Evolutionary conservation across 2,888 invertebrate species (phyloP), one percentile per base, ranked within the genome.

Genomic region (Acleris laterana): DNA sequence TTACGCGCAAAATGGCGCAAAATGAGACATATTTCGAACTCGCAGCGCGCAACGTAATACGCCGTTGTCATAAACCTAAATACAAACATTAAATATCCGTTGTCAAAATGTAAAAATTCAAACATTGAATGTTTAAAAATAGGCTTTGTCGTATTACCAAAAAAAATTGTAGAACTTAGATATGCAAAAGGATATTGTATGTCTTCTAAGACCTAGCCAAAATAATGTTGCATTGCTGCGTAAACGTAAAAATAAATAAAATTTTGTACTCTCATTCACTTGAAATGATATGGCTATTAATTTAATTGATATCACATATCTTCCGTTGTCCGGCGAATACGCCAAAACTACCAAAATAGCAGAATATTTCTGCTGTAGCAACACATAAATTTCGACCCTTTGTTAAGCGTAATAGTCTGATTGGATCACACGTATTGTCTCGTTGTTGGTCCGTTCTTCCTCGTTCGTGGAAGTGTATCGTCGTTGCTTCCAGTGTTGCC

Each of bases 341-440:
- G 62, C 66, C 70, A 74, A 69, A 74, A 73, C 77, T 82, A 79
- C 81, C 72, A 76, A 74, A 73, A 70, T 74, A 72, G 80, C 81
- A 81, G 74, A 44, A 60, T 62, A 17, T 69, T 71, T 74, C 57
- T 65, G 63, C 62, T 22, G 13, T 49, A 17, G 38, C 55, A 62
- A 57, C 50, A 57, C 19, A 22, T 60, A 49, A 55, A 60, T 52
- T 46, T 62, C 16, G 51, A 51, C 52, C 49, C 25, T 55, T 16
- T 48, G 38, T n/a, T 11, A 50, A 19, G 11, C 52, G 17, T 25
- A 19, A 57, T 46, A 48, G 52, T 48, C 9, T 17, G 11, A 32
- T 62, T 17, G n/a, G 4, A 72, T 87, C 82, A 92, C 74, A 92
- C 90, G 68, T 92, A 92, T 68, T 91, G 92, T 60, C 91, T 77